phyloP scores from a whole-genome alignment of 2,113 vertebrate species.

The Protobothrops mucrosquamatus region DNA sequence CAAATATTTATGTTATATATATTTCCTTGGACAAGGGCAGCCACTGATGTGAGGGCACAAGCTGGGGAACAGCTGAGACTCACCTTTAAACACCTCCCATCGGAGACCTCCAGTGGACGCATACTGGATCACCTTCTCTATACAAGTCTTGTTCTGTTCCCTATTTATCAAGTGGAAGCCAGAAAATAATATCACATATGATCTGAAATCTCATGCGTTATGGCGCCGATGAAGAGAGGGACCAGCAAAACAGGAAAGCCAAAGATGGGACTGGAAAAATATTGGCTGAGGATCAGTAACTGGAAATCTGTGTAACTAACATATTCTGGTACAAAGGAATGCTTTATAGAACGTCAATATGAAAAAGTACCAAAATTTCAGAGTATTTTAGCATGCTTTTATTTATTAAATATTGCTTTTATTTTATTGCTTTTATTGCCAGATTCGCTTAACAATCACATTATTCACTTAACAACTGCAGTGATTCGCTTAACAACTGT shows the following conservation, averaged over 20 bases:
- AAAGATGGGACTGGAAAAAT: background rate
- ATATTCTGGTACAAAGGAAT: background rate
- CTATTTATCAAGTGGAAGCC: background rate
- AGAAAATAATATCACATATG: background rate
- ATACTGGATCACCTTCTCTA: background rate
- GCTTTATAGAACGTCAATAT: background rate
- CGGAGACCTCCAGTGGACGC: background rate
- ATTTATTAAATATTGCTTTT: background rate
- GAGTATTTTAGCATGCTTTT: background rate
- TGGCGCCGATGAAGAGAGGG: background rate
- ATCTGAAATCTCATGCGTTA: background rate
- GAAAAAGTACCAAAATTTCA: background rate
- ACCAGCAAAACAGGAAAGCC: background rate
- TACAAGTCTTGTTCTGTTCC: background rate
- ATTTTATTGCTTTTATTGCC: no score
- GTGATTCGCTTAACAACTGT: background rate
- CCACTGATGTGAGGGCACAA: background rate
- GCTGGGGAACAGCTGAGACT: background rate
- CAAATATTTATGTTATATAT: constrained; percentile 1
- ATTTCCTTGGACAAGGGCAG: background rate
- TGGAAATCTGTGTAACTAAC: background rate
- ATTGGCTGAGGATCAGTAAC: background rate
- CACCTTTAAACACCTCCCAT: background rate
- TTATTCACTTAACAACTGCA: background rate
- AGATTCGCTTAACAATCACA: no score